Percentiles rank a stretch among this genome's conserved stretches.
Evolutionary conservation across 2,797 vertebrate genomes (phyloP).

Genomic region (Erpetoichthys calabaricus): DNA sequence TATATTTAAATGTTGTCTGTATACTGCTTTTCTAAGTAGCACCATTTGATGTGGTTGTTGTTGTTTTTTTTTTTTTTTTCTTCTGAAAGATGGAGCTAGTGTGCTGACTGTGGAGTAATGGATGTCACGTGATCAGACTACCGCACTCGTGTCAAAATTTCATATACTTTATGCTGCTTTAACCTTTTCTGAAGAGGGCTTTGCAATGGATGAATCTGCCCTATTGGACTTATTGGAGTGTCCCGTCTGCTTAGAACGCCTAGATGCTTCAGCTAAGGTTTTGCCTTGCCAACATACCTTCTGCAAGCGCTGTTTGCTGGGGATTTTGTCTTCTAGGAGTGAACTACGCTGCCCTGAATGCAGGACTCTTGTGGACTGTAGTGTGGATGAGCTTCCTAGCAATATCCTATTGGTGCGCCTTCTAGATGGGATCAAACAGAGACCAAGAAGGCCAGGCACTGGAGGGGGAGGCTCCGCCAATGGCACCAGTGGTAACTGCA

Average conservation of each 20-base stretch:
- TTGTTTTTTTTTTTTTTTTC: slow-evolving; percentile 3
- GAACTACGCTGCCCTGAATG: slow-evolving; percentile 94
- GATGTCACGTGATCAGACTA: slow-evolving; percentile 76
- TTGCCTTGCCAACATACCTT: slow-evolving; percentile 96
- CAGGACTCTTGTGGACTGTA: slow-evolving; percentile 80
- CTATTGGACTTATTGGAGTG: slow-evolving; percentile 93
- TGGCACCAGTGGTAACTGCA: slow-evolving; percentile 26
- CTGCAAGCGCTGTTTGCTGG: slow-evolving; percentile 85
- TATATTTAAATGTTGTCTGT: background rate
- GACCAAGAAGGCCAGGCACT: slow-evolving; percentile 59
- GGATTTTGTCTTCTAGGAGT: slow-evolving; percentile 82
- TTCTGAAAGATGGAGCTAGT: slow-evolving; percentile 36
- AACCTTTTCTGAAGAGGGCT: slow-evolving; percentile 17
- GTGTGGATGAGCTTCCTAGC: slow-evolving; percentile 88
- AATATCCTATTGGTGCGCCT: slow-evolving; percentile 93
- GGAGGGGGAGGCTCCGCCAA: slow-evolving; percentile 22
- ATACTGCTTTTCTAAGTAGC: background rate
- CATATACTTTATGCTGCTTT: slow-evolving; percentile 21
- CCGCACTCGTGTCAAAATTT: slow-evolving; percentile 30
- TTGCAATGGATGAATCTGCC: slow-evolving; percentile 88
- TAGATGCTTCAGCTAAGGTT: slow-evolving; percentile 90
- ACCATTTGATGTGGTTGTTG: background rate
- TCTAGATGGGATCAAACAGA: slow-evolving; percentile 94
- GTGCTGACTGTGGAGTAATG: slow-evolving; percentile 65
- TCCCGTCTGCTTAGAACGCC: slow-evolving; percentile 89